A percentile compares a stretch with the other conserved stretches of the same genome.
phyloP scores from a whole-genome alignment of 2,113 vertebrate genomes.

The Podilymbus podiceps region DNA sequence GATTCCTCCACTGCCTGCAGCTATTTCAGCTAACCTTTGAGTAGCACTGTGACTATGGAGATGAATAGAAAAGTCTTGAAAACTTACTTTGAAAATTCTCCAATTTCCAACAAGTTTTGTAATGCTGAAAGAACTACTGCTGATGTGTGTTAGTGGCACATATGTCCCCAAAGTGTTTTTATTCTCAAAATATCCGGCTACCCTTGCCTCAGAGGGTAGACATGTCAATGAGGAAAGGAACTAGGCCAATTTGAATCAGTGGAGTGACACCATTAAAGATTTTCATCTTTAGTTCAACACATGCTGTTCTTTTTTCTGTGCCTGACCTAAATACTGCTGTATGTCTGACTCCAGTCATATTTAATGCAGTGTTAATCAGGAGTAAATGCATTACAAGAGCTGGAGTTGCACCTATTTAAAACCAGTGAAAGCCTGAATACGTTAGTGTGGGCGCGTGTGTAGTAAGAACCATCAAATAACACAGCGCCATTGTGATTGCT shows the following conservation, averaged over 20 bases:
- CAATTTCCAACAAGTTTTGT: slow-evolving; percentile 46
- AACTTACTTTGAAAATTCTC: slow-evolving; percentile 39
- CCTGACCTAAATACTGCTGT: neutral
- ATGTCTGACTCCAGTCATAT: neutral
- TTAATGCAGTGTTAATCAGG: neutral
- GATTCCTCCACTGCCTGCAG: slow-evolving; percentile 34
- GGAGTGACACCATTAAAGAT: neutral
- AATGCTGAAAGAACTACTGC: neutral
- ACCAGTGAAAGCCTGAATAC: neutral
- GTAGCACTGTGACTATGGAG: slow-evolving; percentile 13
- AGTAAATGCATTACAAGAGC: neutral
- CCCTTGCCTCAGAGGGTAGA: neutral
- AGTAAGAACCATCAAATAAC: neutral
- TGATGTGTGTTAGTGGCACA: neutral
- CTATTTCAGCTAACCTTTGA: slow-evolving; percentile 46
- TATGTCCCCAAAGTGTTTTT: neutral
- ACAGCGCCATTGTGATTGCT: neutral
- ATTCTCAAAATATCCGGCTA: neutral
- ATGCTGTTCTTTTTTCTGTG: neutral
- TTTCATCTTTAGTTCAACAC: neutral
- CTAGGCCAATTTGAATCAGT: neutral
- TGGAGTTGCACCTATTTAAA: neutral
- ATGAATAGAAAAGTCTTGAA: slow-evolving; percentile 16
- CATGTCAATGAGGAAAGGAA: neutral
- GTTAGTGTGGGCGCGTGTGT: neutral